Evolutionary conservation across 2,113 vertebrate species (phyloP).

Genomic region (Symphodus melops): DNA sequence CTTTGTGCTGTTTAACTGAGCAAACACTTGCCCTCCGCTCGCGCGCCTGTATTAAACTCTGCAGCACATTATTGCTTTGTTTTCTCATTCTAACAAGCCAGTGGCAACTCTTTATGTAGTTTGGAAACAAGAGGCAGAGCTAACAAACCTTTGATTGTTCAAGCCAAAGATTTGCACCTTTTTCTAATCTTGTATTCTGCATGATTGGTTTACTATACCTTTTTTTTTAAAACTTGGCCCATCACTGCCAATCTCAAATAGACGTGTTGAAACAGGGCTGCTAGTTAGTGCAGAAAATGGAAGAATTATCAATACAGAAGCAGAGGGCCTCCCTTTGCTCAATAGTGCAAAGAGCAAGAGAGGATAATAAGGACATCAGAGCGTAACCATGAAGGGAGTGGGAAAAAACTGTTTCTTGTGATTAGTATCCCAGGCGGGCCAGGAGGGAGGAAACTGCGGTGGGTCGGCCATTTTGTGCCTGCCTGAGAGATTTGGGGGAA

Average conservation of each 20-base stretch:
- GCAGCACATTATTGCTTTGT: no score
- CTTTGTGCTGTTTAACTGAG: no score
- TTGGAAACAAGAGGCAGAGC: no score
- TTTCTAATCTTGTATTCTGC: no score
- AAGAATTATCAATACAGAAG: constrained; percentile 8
- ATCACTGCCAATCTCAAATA: background rate
- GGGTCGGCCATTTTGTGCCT: constrained; percentile 57
- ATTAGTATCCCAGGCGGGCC: constrained; percentile 54
- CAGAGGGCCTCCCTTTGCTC: constrained; percentile 18
- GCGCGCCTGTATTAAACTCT: no score
- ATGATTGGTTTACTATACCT: no score
- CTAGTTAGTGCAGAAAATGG: background rate
- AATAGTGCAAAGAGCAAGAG: constrained; percentile 11
- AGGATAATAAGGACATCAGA: constrained; percentile 46
- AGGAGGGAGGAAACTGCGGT: constrained; percentile 26
- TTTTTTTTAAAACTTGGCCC: background rate
- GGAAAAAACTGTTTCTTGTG: constrained; percentile 32
- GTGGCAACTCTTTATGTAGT: no score
- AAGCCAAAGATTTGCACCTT: no score
- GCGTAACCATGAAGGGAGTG: constrained; percentile 2
- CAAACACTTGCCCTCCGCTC: no score
- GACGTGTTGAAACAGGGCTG: background rate
- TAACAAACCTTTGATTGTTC: no score
- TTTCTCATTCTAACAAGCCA: no score
- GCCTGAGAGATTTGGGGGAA: constrained; percentile 35